phyloP scores from a whole-genome alignment of 2,888 invertebrate genomes.

The Chironomus riparius region DNA sequence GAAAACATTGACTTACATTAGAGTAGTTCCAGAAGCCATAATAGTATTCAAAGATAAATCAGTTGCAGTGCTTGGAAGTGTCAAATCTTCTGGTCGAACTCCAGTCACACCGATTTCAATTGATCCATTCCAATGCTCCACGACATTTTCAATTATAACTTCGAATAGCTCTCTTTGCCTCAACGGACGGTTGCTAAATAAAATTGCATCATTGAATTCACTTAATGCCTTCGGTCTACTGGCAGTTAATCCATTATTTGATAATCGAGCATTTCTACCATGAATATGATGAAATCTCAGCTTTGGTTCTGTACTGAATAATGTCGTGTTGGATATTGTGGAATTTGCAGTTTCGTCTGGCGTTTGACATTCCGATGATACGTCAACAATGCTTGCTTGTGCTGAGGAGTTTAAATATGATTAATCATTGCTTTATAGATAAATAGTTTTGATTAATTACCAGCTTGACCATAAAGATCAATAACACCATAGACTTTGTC shows the following conservation, averaged over 20 bases:
- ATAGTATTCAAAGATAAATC: conserved; percentile 87
- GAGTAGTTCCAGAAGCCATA: conserved; percentile 83
- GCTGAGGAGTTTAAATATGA: conserved; percentile 50
- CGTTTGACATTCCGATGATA: conserved; percentile 54
- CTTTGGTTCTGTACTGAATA: conserved; percentile 49
- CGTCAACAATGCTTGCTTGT: conserved; percentile 79
- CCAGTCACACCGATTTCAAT: conserved; percentile 78
- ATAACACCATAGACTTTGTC: conserved; percentile 85
- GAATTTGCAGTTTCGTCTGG: conserved; percentile 68
- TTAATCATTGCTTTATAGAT: background rate
- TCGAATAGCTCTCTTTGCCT: conserved; percentile 88
- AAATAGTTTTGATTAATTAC: background rate
- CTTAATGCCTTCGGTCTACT: conserved; percentile 77
- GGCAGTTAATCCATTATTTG: conserved; percentile 76
- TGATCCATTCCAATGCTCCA: conserved; percentile 88
- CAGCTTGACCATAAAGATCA: conserved; percentile 37
- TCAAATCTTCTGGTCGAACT: conserved; percentile 82
- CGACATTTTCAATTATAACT: conserved; percentile 79
- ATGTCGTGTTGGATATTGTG: conserved; percentile 63
- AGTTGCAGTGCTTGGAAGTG: conserved; percentile 80
- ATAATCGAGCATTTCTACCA: conserved; percentile 78
- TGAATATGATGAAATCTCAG: conserved; percentile 76
- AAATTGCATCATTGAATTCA: conserved; percentile 91
- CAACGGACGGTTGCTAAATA: conserved; percentile 80
- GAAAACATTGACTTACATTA: conserved; percentile 48